Conservation (phyloP, 2,113 vertebrate genomes). For the Gymnarchus niloticus region DNA sequence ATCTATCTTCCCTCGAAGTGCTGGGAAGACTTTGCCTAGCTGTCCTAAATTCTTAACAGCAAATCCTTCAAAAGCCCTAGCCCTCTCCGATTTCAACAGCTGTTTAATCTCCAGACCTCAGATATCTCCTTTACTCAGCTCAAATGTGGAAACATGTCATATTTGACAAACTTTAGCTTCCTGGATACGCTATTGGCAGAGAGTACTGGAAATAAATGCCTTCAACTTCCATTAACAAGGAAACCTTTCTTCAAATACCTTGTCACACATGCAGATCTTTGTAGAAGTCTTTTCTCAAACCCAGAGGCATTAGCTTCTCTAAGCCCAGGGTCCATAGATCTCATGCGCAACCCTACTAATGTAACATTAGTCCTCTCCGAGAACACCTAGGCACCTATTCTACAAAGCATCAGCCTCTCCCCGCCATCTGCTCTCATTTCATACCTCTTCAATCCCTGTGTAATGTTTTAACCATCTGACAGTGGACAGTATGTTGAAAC, state of each 20-base stretch:
- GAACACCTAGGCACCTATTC: background rate
- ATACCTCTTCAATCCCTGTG: background rate
- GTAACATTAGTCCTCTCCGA: background rate
- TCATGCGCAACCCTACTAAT: slow-evolving; percentile 7
- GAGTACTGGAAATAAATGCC: background rate
- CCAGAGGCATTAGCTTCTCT: background rate
- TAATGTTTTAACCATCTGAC: background rate
- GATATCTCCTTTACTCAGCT: slow-evolving; percentile 23
- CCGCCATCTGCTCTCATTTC: background rate
- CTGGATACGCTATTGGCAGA: background rate
- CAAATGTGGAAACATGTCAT: background rate
- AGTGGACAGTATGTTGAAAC: background rate
- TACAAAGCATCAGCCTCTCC: slow-evolving; percentile 5
- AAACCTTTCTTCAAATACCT: background rate
- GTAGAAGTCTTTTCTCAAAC: background rate
- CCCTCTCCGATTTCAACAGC: background rate
- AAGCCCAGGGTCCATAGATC: background rate
- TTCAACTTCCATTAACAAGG: background rate
- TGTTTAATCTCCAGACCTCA: background rate
- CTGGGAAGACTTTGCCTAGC: slow-evolving; percentile 7
- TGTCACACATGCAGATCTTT: slow-evolving; percentile 12
- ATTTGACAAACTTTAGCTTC: background rate
- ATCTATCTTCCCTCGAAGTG: background rate
- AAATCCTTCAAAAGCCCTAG: background rate
- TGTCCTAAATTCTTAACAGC: background rate